Evolutionary conservation across 2,797 vertebrate species (phyloP), one percentile per base, ranked within the genome.

Genomic region (Pantherophis vulpinus): DNA sequence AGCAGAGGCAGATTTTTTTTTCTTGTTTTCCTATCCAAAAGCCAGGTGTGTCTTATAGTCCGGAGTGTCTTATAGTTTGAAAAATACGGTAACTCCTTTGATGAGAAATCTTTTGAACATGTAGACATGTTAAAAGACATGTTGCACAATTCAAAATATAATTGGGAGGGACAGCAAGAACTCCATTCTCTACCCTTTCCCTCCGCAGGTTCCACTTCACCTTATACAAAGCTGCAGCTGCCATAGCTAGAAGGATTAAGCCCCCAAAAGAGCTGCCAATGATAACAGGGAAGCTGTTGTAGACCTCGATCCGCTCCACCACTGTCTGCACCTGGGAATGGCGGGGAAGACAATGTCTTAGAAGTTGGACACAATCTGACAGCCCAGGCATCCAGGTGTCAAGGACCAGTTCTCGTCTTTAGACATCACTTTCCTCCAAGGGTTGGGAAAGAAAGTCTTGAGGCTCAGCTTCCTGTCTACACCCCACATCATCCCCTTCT

Each of bases 221-320:
- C 98, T 99, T 99, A 94, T 98, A 98, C 2, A 99, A 97, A 1
- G 18, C 98, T 0, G 96, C 96, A 0, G 97, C 97, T 94, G 98
- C 97, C 90, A 98, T 89, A 42, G 93, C 97, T 56, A 99, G 94
- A 5, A 99, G 96, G 87, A 97, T 51, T 86, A 99, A 61, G 0
- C 98, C 98, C 51, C 98, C 98, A 0, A 98, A 12, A 0, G 96
- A 97, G 90, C 98, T 98, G 87, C 98, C 98, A 0, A 98, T 92
- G 2, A 98, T 98, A 93, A 98, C 97, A 0, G 97, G 98, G 5
- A 98, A 91, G 51, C 98, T 97, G 89, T 98, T 79, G 20, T 95
- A 96, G 86, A 97, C 93, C 58, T 96, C 25, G 90, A 96, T 97
- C 0, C 96, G 96, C 93, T 99, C 98, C 29, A 99, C 97, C 87